Base-by-base conservation (phyloP, 2,888 invertebrate genomes). In the Macrophya annulata region DNA sequence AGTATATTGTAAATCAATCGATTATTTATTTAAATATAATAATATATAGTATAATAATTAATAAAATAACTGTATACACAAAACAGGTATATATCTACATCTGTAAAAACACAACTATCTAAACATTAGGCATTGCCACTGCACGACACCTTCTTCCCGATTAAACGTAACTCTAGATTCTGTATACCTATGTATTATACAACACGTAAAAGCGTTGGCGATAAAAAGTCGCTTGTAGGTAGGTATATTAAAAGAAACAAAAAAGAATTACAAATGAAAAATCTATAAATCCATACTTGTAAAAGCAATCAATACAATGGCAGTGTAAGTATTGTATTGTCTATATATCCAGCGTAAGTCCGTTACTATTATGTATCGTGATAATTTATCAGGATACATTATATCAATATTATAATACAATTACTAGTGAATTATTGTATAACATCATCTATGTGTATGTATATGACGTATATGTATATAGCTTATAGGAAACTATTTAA, bases 1-100 rank as follows among this genome's bases (percentile, higher is more conserved):
- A 37, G 5, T 77, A 4, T 83, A 68, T 87, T 90, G 89, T 86
- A 90, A 91, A 91, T 91, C 88, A 86, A 87, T 90, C 87, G 87
- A 86, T 89, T 86, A 87, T 91, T 88, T 91, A 92, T 92, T 81
- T 91, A 90, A 91, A 91, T 90, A 91, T 86, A 88, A 87, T 90
- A 91, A 87, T 68, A 88, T 90, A 91, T 89, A 90, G 88, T 89
- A 89, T 89, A 90, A 88, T 89, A 88, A 89, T 89, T 89, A 89
- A 89, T 89, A 91, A 89, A 89, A 89, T 89, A 90, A 89, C 88
- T 89, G 88, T 89, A 87, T 91, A 89, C 89, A 90, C 89, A 88
- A 88, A 85, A 88, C 85, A 87, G 86, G 88, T 87, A 89, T 87
- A 86, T 88, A 86, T 86, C 85, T 88, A 88, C 85, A 88, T 87